These are phyloP conservation scores for Camelus bactrianus DNA, from an alignment of 2,113 vertebrate genomes.

Conservation along the genomic window DNA sequence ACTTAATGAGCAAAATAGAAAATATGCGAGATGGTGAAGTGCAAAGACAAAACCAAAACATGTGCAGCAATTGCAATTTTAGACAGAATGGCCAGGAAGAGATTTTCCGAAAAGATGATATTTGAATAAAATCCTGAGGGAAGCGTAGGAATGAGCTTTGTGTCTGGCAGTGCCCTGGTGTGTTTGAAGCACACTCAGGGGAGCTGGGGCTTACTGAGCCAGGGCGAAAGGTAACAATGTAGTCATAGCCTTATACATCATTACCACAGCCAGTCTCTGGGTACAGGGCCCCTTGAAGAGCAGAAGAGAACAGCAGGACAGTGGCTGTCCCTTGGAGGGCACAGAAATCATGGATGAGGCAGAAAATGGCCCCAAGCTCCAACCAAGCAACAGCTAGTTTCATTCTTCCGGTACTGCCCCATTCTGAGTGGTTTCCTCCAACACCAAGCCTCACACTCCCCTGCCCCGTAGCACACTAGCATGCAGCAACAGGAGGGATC, in stretches of 20 bases:
- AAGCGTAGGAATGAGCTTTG: accelerated
- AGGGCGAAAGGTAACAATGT: background rate
- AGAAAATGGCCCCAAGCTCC: background rate
- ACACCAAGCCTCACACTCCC: background rate
- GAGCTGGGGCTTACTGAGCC: background rate
- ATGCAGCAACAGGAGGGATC: background rate
- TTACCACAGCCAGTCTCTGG: background rate
- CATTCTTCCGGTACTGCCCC: background rate
- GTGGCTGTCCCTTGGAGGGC: background rate
- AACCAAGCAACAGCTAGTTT: background rate
- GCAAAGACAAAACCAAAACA: background rate
- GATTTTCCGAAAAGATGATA: background rate
- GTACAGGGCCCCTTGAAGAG: background rate
- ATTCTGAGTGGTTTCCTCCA: background rate
- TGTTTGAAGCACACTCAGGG: background rate
- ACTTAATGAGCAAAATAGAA: background rate
- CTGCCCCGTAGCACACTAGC: background rate
- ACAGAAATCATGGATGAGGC: background rate
- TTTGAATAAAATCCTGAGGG: background rate
- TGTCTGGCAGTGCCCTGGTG: background rate
- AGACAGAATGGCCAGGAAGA: background rate
- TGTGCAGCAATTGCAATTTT: background rate
- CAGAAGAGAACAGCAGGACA: background rate
- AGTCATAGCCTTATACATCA: background rate
- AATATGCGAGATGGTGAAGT: background rate